These are phyloP conservation scores for Coelinius sp. DNA, from an alignment of 2,888 invertebrate species.

Conservation along the genomic window DNA sequence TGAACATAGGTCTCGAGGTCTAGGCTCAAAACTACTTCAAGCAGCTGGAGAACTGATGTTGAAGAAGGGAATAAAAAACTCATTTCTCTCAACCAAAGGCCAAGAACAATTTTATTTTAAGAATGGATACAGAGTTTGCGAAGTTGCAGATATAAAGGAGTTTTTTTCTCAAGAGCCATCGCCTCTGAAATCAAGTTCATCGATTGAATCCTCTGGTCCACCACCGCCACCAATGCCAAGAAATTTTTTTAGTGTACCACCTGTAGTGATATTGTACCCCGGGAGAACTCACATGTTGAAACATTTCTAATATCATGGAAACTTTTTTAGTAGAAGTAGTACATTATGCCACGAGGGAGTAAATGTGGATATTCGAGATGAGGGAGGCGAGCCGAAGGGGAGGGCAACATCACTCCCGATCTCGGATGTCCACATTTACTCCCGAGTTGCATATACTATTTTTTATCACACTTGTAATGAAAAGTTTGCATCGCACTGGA, in stretches of 20 bases:
- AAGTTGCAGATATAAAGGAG: constrained; percentile 74
- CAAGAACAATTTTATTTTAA: constrained; percentile 84
- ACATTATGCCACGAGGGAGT: no score
- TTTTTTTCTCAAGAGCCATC: neutral
- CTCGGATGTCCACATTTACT: no score
- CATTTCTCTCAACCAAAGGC: constrained; percentile 81
- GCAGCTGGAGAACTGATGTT: constrained; percentile 81
- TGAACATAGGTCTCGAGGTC: constrained; percentile 80
- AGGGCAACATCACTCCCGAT: no score
- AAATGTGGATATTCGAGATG: no score
- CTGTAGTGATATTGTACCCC: constrained; percentile 42
- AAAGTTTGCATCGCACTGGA: no score
- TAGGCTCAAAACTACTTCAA: constrained; percentile 83
- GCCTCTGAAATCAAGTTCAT: neutral
- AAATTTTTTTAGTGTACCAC: neutral
- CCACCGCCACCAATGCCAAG: constrained; percentile 70
- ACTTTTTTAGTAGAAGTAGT: no score
- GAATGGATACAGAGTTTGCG: constrained; percentile 80
- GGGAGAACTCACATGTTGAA: constrained; percentile 69
- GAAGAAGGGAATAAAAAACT: constrained; percentile 75
- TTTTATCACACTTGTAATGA: no score
- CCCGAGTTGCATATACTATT: no score
- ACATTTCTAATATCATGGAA: constrained; percentile 32
- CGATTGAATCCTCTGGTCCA: constrained; percentile 18
- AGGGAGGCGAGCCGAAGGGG: no score